Conservation (phyloP, 2,888 invertebrate genomes). For the Pogonocherus hispidulus region DNA sequence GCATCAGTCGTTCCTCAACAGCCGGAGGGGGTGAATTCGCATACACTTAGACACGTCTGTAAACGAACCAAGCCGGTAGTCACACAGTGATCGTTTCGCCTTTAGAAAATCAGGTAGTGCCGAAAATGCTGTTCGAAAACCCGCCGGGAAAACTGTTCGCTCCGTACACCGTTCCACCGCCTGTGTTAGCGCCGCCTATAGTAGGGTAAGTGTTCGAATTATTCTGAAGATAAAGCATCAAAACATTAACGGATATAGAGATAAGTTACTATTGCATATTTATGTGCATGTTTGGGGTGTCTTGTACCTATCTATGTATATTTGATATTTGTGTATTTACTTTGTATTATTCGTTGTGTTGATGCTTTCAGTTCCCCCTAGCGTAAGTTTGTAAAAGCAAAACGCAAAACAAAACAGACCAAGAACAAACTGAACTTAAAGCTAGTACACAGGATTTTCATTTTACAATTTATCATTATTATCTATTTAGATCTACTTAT, state of each 20-base stretch:
- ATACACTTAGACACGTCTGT: slow-evolving; percentile 33
- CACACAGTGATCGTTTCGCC: slow-evolving; percentile 32
- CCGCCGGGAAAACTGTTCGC: slow-evolving; percentile 77
- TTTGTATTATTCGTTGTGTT: background rate
- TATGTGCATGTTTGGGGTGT: slow-evolving; percentile 30
- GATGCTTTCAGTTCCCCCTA: background rate
- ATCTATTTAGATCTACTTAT: too few species aligned
- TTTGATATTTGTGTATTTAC: background rate
- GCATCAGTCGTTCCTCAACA: slow-evolving; percentile 53
- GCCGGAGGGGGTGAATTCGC: slow-evolving; percentile 60
- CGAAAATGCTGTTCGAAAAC: slow-evolving; percentile 79
- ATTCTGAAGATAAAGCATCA: background rate
- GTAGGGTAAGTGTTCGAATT: slow-evolving; percentile 61
- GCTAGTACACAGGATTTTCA: background rate
- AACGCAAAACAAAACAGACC: slow-evolving; percentile 13
- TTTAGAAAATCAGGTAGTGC: slow-evolving; percentile 17
- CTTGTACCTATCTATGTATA: slow-evolving; percentile 1
- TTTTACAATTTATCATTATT: slow-evolving; percentile 11
- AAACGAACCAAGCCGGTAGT: background rate
- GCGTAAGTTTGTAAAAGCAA: background rate
- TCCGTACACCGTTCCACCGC: slow-evolving; percentile 81
- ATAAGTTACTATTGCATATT: background rate
- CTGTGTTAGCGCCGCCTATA: slow-evolving; percentile 68
- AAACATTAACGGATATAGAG: too few species aligned
- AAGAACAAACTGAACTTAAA: slow-evolving; percentile 12